phyloP scores from a whole-genome alignment of 2,888 invertebrate species.

The Epinotia brunnichana region DNA sequence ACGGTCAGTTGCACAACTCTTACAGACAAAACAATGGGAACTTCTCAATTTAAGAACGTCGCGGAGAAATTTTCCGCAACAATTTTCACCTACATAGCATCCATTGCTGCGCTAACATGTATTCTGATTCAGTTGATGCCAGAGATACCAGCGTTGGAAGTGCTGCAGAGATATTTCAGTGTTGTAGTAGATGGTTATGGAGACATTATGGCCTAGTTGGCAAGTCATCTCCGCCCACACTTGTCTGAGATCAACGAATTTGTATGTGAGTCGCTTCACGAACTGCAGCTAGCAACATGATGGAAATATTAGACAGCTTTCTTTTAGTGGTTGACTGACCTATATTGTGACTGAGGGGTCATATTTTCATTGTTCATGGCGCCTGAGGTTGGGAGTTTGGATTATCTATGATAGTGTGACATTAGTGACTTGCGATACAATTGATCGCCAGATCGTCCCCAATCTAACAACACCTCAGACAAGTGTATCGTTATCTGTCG shows the following conservation, averaged over 20 bases:
- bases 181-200: conserved; percentile 57
- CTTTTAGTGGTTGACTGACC: conserved; percentile 41
- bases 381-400: not conserved
- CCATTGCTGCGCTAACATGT: conserved; percentile 50
- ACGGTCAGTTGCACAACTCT: conserved; percentile 70
- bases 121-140: conserved; percentile 3
- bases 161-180: conserved; percentile 44
- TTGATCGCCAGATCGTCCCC: too few species aligned
- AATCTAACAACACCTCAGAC: too few species aligned
- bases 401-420: too few species aligned
- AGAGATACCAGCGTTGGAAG: conserved; percentile 53
- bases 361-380: conserved; percentile 30
- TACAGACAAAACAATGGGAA: conserved; percentile 77
- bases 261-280: conserved; percentile 55
- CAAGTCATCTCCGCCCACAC: conserved; percentile 66
- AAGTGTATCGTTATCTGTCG: too few species aligned
- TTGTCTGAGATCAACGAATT: conserved; percentile 71
- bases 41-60: conserved; percentile 64
- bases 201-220: conserved; percentile 80
- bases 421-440: too few species aligned
- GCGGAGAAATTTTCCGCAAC: conserved; percentile 56
- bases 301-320: conserved; percentile 40
- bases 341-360: conserved; percentile 28
- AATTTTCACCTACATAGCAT: conserved; percentile 45
- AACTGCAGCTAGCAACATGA: conserved; percentile 40